Conservation (phyloP, 2,113 vertebrate genomes). For the Gymnobelideus leadbeateri region DNA sequence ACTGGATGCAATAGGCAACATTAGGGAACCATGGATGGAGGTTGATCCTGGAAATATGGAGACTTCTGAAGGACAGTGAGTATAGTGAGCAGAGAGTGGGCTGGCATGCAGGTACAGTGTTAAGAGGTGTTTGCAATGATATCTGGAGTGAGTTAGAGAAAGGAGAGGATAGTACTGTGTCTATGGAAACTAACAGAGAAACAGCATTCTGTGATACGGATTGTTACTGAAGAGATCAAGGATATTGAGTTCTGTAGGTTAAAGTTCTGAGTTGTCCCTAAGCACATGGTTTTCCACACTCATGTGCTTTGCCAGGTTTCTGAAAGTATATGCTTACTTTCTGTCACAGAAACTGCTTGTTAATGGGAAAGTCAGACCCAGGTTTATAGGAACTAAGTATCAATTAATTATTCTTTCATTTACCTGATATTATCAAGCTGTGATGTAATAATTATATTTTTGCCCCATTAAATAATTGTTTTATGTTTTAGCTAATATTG, state of each 20-base stretch:
- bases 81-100: too few relatives aligned
- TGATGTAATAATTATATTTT: neutral
- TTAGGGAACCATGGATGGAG: too few relatives aligned
- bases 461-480: neutral
- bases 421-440: neutral
- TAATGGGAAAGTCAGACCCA: neutral
- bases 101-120: too few relatives aligned
- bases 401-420: neutral
- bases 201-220: too few relatives aligned
- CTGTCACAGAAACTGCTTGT: neutral
- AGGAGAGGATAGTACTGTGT: too few relatives aligned
- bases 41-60: too few relatives aligned
- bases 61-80: too few relatives aligned
- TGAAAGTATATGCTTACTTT: neutral
- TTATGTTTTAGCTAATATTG: neutral
- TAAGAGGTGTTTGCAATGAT: too few relatives aligned
- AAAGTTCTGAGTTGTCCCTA: neutral
- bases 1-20: too few relatives aligned
- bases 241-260: neutral
- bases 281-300: neutral
- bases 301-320: neutral
- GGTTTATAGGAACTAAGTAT: neutral
- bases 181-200: too few relatives aligned
- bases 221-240: too few relatives aligned
- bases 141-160: too few relatives aligned